Evolutionary conservation across 2,797 vertebrate species (phyloP), one percentile per base, ranked within the genome.

Genomic region (Liparis tanakae): DNA sequence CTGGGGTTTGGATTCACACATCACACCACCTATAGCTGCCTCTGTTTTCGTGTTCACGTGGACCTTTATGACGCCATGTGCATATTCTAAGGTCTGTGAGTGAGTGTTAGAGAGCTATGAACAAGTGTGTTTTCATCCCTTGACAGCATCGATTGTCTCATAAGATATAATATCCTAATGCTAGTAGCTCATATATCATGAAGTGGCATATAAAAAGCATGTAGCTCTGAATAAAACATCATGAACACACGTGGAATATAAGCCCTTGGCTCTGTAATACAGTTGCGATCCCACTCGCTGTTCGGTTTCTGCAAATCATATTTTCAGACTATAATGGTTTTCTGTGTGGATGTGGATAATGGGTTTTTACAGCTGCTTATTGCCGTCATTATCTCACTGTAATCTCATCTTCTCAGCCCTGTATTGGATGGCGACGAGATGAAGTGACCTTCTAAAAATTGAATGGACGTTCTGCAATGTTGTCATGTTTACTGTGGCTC

Each of bases 191-290:
- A 2, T 87, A 79, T 61, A 82, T 90, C 64, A 81, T 60, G 60
- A 25, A 30, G 41, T 68, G 60, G 76, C 80, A 70, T 63, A 68
- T 3, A 37, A 36, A 30, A 33, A 70, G 33, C 10, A 2, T 79
- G 83, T 72, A 74, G 58, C 57, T 61, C 46, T 88, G 77, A 87
- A 85, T 82, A 60, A 90, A 88, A 84, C 71, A 79, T 81, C 0
- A 12, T 18, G 10, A 48, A 54, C 36, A 22, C 33, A 30, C 56
- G 30, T 66, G 67, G 78, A 77, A 72, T 43, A 14, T 60, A 61
- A 81, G 57, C 66, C 7, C 18, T 56, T 13, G 14, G 48, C 70
- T 63, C 33, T 65, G 48, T 67, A 48, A 65, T 72, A 67, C 50
- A 6, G 55, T 36, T 69, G 41, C 44, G 54, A 7, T 64, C 25